phyloP scores from a whole-genome alignment of 2,888 invertebrate genomes.

The Agrochola lychnidis region DNA sequence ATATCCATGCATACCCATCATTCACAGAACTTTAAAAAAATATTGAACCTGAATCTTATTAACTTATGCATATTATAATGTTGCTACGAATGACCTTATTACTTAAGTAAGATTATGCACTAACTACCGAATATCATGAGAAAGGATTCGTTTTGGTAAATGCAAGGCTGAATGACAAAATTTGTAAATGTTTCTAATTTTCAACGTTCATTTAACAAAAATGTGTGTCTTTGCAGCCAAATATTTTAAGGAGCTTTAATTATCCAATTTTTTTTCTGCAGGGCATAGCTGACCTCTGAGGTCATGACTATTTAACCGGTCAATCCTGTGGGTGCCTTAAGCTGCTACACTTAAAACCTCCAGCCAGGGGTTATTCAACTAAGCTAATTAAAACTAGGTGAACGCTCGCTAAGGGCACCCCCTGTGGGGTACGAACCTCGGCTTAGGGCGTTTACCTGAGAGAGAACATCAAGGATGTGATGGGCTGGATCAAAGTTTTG shows the following conservation, averaged over 20 bases:
- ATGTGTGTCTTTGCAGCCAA: slow-evolving; percentile 8
- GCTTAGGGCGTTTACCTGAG: too few species aligned
- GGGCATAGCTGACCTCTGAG: too few species aligned
- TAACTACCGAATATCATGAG: slow-evolving; percentile 15
- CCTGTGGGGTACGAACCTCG: too few species aligned
- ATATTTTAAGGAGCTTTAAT: slow-evolving; percentile 24
- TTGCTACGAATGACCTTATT: not conserved
- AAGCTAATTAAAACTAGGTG: too few species aligned
- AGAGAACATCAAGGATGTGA: too few species aligned
- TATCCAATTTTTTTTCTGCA: slow-evolving; percentile 2
- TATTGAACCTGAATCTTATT: not conserved
- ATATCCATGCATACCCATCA: not conserved
- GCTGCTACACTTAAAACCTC: too few species aligned
- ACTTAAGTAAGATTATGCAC: not conserved
- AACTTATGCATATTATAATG: not conserved
- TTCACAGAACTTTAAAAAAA: not conserved
- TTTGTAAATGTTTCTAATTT: slow-evolving; percentile 19
- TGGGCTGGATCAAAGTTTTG: too few species aligned
- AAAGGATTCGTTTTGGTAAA: slow-evolving; percentile 27
- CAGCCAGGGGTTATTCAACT: too few species aligned
- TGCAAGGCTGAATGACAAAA: slow-evolving; percentile 30
- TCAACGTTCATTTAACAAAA: slow-evolving; percentile 3
- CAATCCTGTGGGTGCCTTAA: too few species aligned
- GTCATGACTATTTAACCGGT: too few species aligned
- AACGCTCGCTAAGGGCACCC: too few species aligned